phyloP scores from a whole-genome alignment of 2,797 vertebrate species.

The Cyclura pinguis region DNA sequence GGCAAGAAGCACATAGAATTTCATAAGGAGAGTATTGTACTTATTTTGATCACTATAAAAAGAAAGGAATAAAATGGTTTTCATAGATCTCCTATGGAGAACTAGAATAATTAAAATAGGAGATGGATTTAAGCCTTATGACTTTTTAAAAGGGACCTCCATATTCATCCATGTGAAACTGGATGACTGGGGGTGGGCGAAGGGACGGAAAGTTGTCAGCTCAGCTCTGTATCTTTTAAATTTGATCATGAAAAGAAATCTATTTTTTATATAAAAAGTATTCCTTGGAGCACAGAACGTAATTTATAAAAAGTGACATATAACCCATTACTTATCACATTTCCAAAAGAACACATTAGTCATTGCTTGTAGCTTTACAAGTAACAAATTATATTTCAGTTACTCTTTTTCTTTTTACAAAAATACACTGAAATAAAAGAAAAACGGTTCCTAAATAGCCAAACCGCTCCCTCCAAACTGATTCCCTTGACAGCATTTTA shows the following conservation, averaged over 20 bases:
- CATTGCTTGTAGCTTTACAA: not conserved
- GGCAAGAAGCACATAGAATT: slow-evolving; percentile 14
- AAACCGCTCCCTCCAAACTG: not conserved
- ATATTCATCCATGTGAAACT: slow-evolving; percentile 40
- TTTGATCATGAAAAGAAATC: slow-evolving; percentile 21
- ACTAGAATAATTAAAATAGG: slow-evolving; percentile 57
- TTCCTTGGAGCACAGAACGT: not conserved
- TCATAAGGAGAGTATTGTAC: slow-evolving; percentile 41
- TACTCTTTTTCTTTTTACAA: not conserved
- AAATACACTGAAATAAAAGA: not conserved
- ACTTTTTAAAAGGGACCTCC: slow-evolving; percentile 20
- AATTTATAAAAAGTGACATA: not conserved
- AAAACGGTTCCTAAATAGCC: not conserved
- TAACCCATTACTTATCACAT: not conserved
- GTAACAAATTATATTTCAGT: not conserved
- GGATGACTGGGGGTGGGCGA: too few relatives aligned
- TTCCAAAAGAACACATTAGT: not conserved
- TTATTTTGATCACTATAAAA: slow-evolving; percentile 63
- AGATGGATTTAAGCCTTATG: not conserved
- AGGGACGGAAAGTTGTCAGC: slow-evolving; percentile 9
- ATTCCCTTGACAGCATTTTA: not conserved
- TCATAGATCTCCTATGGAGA: slow-evolving; percentile 46
- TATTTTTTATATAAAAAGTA: not conserved
- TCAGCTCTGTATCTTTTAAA: slow-evolving; percentile 46
- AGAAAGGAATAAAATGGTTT: slow-evolving; percentile 30